These are phyloP conservation scores for Piscicola geometra DNA, from an alignment of 2,888 invertebrate species.

Conservation along the genomic window DNA sequence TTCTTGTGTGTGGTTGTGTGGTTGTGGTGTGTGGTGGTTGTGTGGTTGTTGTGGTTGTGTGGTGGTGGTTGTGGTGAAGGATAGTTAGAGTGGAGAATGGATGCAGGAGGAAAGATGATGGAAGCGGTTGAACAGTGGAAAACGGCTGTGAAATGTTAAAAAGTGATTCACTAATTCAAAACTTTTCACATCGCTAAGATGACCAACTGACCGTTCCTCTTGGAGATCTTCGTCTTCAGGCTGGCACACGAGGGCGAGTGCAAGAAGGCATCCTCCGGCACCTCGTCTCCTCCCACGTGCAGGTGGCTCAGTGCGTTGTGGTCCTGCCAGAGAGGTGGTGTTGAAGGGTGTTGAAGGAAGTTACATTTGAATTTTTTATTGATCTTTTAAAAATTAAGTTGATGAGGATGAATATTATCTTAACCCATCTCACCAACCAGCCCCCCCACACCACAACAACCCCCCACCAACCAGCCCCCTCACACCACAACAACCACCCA, in stretches of 20 bases:
- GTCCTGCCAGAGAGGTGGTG: too few species aligned
- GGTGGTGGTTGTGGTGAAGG: too few species aligned
- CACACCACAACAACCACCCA: background rate
- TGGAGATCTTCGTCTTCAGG: too few species aligned
- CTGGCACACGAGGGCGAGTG: conserved; percentile 47
- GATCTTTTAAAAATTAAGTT: background rate
- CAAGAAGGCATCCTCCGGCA: conserved; percentile 48
- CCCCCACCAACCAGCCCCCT: background rate
- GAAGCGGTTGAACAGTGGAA: conserved; percentile 7
- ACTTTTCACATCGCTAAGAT: too few species aligned
- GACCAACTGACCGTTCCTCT: too few species aligned
- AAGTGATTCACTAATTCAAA: background rate
- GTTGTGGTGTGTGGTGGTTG: too few species aligned
- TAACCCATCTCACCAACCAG: too few species aligned
- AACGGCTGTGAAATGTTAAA: background rate
- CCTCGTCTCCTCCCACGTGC: conserved; percentile 54
- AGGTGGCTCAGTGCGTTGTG: conserved; percentile 45
- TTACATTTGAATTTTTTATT: background rate
- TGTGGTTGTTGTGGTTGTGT: too few species aligned
- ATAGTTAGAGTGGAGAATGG: background rate
- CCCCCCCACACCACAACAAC: too few species aligned
- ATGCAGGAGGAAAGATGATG: background rate
- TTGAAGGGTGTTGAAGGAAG: background rate
- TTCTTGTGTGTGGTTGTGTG: too few species aligned
- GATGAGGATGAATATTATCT: too few species aligned